Base-by-base conservation (phyloP, 1,140 invertebrate genomes). In the Bombyx mori region DNA sequence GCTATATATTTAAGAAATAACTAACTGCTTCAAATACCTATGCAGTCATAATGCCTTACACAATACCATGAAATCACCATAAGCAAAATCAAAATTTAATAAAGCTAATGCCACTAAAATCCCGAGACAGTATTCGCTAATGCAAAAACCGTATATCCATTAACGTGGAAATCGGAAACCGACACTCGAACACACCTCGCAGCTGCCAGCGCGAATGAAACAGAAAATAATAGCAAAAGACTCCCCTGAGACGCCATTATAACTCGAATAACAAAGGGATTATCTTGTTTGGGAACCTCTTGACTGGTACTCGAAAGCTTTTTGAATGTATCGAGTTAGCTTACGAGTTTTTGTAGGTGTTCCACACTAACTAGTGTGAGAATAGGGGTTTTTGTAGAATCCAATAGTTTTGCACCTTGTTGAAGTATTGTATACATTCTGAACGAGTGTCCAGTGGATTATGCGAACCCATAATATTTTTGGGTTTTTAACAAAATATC, bases 281-380 rank as follows among this genome's bases (percentile, higher is more conserved):
- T 86, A 86, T 86, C 81, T 84, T 86, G 83, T 86, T 86, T 86
- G 80, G 80, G 83, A 83, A 84, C 80, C 77, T 81, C 79, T 81
- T 85, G 80, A 86, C 82, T 78, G 69, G 73, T 71, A 74, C 78
- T 83, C 77, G 75, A 75, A 68, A 66, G 71, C 68, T 71, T 77
- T 79, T 77, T 79, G 74, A 79, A 77, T 78, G 62, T 77, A 82
- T 82, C 78, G 77, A 75, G 76, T 86, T 83, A 83, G 81, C 71
- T 74, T 78, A 35, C 26, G 4, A 76, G 76, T 82, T 81, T 86
- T 86, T 84, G 79, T 84, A 65, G 81, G 82, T 77, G 82, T 81
- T 79, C 78, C 70, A 69, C 49, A 65, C 49, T 4, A 35, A 51
- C 49, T 10, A 51, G 7, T 9, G 26, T 35, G 22, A 51, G 22